Conservation (phyloP, 2,797 vertebrate genomes). For the Sphaeramia orbicularis region DNA sequence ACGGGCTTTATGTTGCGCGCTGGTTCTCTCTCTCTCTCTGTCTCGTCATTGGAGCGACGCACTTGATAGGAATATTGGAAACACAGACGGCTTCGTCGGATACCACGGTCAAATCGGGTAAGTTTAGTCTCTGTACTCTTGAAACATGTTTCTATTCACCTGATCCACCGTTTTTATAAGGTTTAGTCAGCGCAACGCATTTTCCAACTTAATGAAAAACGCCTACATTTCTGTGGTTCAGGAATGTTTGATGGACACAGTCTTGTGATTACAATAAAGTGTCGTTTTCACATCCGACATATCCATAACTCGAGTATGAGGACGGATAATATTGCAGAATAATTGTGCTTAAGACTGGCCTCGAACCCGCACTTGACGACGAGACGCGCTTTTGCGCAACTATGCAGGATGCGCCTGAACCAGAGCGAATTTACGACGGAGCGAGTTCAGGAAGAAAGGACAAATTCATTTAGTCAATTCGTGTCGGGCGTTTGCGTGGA, state of each 20-base stretch:
- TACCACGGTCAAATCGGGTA: constrained; percentile 84
- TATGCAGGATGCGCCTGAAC: constrained; percentile 60
- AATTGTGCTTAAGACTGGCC: constrained; percentile 44
- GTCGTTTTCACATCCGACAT: background rate
- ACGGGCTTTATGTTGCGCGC: constrained; percentile 75
- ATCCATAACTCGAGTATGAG: background rate
- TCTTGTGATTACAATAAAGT: background rate
- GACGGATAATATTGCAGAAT: constrained; percentile 12
- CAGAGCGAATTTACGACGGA: constrained; percentile 22
- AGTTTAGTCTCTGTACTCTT: constrained; percentile 78
- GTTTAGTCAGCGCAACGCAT: constrained; percentile 44
- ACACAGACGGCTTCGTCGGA: constrained; percentile 67
- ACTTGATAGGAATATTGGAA: constrained; percentile 86
- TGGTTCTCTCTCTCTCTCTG: too few relatives aligned
- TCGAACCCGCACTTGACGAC: constrained; percentile 51
- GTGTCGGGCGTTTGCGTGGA: constrained; percentile 1
- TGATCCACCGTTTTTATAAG: background rate
- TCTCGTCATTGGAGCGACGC: constrained; percentile 76
- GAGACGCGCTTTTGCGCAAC: constrained; percentile 76
- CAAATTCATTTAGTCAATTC: constrained; percentile 8
- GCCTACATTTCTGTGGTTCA: constrained; percentile 14
- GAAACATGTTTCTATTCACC: background rate
- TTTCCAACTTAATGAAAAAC: constrained; percentile 62
- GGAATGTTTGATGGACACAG: background rate
- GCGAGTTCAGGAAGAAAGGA: background rate